Evolutionary conservation across 2,113 vertebrate species (phyloP), one percentile per base, ranked within the genome.

Genomic region (Dicrurus megarhynchus): DNA sequence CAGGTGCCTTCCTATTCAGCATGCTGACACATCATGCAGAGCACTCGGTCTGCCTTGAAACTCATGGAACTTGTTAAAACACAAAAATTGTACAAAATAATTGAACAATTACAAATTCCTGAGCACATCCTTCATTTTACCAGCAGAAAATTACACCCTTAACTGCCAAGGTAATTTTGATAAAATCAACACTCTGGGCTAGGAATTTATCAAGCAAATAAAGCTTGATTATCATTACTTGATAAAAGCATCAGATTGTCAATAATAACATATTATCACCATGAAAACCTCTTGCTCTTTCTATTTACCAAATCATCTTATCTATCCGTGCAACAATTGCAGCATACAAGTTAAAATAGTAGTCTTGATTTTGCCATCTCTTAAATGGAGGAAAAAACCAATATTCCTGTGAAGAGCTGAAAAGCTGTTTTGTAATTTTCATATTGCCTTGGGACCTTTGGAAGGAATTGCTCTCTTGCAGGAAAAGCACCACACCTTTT

Each of bases 161-260:
- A 85, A 41, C 82, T 20, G 57, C 39, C 6, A 75, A 91, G 49
- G 78, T 91, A 90, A 91, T 96, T 93, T 79, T 91, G 84, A 79
- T 76, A 89, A 97, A 91, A 95, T 91, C 78, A 94, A 71, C 92
- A 75, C 44, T 93, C 61, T 49, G 44, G 69, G 61, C 49, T 78
- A 91, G 78, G 82, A 94, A 94, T 87, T 87, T 85, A 93, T 94
- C 76, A 94, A 87, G 79, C 74, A 76, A 87, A 74, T 56, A 85
- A 83, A 87, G 37, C 70, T 46, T 91, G 84, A 93, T 95, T 91
- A 90, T 33, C n/a, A 61, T 52, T 79, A 47, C 82, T 83, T 75
- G 85, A 85, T 91, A 90, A 90, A 79, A 91, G 47, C 92, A 85
- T 82, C 44, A 73, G 83, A 56, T 32, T 78, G 74, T 56, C 74